Conservation (phyloP, 2,113 vertebrate species). For the Antigone vipio region DNA sequence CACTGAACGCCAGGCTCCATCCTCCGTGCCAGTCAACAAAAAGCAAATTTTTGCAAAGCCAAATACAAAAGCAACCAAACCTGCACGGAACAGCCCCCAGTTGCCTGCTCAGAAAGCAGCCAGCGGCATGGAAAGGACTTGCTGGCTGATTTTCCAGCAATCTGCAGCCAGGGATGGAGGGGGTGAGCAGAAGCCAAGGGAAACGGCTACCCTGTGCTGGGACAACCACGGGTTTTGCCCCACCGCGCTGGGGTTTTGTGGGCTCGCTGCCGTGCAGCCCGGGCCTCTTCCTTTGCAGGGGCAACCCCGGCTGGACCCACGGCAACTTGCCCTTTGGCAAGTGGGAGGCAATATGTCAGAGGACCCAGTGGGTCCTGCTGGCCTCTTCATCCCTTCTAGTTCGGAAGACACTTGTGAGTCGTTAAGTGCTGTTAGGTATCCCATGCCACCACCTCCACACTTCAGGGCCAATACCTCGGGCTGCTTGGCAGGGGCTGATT, state of each 20-base stretch:
- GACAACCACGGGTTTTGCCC: background rate
- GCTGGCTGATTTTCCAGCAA: background rate
- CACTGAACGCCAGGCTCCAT: background rate
- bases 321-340: background rate
- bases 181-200: background rate
- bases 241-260: background rate
- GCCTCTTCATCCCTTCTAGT: background rate
- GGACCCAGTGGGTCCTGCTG: background rate
- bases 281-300: background rate
- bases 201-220: accelerated
- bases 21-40: accelerated
- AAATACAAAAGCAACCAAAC: background rate
- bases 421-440: background rate
- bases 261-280: background rate
- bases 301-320: accelerated
- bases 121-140: background rate
- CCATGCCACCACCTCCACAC: accelerated
- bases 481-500: background rate
- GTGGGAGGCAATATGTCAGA: accelerated
- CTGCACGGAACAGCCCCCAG: background rate
- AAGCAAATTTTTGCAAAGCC: background rate
- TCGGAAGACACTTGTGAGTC: background rate
- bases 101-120: background rate
- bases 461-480: background rate
- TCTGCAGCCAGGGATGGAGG: background rate